Evolutionary conservation across 2,888 invertebrate species (phyloP).

Genomic region (Meliscaeva auricollis): DNA sequence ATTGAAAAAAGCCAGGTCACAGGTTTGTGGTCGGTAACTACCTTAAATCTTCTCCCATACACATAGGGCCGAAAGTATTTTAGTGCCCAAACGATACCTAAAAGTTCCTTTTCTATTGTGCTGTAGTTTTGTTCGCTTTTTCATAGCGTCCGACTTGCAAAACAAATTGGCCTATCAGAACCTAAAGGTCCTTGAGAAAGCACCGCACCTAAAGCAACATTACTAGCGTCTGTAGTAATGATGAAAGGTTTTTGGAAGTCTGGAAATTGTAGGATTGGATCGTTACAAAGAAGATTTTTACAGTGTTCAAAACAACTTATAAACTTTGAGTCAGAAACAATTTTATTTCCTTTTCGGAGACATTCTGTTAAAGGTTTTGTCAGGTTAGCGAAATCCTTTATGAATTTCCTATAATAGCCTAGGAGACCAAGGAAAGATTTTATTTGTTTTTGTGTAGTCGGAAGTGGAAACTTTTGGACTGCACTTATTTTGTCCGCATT

Average conservation of each 20-base stretch:
- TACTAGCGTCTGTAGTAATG: constrained; percentile 68
- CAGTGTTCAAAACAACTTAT: constrained; percentile 49
- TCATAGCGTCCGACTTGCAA: constrained; percentile 52
- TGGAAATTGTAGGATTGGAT: constrained; percentile 41
- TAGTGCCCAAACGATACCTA: constrained; percentile 36
- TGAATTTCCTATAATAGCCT: constrained; percentile 39
- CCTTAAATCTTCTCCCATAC: constrained; percentile 39
- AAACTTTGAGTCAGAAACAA: constrained; percentile 26
- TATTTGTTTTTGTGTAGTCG: constrained; percentile 67
- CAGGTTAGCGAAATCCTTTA: constrained; percentile 35
- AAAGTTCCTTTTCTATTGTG: constrained; percentile 70
- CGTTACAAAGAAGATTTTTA: constrained; percentile 56
- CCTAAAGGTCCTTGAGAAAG: constrained; percentile 57
- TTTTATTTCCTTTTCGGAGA: constrained; percentile 45
- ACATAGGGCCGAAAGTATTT: constrained; percentile 79
- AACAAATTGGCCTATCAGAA: constrained; percentile 56
- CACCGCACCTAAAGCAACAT: constrained; percentile 61
- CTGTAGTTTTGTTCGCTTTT: constrained; percentile 60
- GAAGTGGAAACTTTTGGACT: constrained; percentile 68
- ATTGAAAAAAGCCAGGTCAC: constrained; percentile 54
- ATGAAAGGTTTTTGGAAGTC: constrained; percentile 62
- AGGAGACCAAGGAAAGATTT: constrained; percentile 65
- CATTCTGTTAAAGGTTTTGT: constrained; percentile 67
- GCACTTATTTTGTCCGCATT: constrained; percentile 76
- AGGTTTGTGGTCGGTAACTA: constrained; percentile 82